Percentiles rank a stretch among this genome's conserved stretches.
Conservation (phyloP, 2,888 invertebrate genomes). For the Diarsia dahlii region DNA sequence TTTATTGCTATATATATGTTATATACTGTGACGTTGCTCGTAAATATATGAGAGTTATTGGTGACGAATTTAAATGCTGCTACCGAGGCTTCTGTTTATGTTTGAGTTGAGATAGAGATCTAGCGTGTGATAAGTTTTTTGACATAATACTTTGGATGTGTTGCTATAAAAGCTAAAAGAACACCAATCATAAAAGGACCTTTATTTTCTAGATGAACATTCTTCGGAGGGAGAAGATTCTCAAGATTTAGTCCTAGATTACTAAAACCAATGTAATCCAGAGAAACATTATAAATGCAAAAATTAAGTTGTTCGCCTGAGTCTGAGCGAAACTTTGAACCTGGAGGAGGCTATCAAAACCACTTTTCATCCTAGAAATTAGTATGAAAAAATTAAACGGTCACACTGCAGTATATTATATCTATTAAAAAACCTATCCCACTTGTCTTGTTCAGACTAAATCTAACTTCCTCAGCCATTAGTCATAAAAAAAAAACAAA, state of each 20-base stretch:
- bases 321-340: not conserved
- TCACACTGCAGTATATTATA: too few species aligned
- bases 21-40: constrained; percentile 44
- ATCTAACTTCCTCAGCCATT: too few species aligned
- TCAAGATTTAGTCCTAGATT: not conserved
- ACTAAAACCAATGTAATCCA: not conserved
- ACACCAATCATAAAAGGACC: not conserved
- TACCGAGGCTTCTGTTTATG: constrained; percentile 18
- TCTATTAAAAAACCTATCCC: too few species aligned
- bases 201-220: not conserved
- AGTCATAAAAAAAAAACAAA: not conserved
- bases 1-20: constrained; percentile 49
- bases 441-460: not conserved
- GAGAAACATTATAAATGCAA: not conserved
- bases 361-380: too few species aligned
- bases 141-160: not conserved
- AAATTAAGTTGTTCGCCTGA: not conserved
- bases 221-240: not conserved
- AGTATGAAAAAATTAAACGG: too few species aligned
- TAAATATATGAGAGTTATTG: constrained; percentile 55
- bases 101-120: not conserved
- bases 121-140: not conserved
- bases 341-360: not conserved
- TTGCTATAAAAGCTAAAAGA: not conserved
- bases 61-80: constrained; percentile 59